These are phyloP conservation scores for Philereme vetulata DNA, from an alignment of 2,888 invertebrate genomes.

Conservation along the genomic window DNA sequence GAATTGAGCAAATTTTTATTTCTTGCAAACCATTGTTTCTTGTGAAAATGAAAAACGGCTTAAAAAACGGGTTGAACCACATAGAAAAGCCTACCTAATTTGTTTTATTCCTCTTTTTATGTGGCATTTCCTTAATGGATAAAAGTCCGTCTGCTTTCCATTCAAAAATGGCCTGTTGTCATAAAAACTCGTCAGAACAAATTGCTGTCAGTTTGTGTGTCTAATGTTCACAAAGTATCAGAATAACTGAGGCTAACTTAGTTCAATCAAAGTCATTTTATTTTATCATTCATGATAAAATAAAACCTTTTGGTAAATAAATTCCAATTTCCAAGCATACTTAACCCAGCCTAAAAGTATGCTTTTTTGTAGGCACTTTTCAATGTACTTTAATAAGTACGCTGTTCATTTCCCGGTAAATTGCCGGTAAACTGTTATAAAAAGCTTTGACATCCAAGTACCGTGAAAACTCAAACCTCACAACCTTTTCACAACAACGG, in stretches of 20 bases:
- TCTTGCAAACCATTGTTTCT: not conserved
- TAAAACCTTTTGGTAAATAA: not conserved
- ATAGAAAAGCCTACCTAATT: conserved; percentile 6
- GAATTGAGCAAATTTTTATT: too few relatives aligned
- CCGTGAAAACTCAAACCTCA: conserved; percentile 40
- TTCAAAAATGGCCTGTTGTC: not conserved
- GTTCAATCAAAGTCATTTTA: too few relatives aligned
- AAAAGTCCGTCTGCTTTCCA: conserved; percentile 5
- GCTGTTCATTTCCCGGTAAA: conserved; percentile 8
- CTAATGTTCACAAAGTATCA: not conserved
- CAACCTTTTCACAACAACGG: conserved; percentile 42
- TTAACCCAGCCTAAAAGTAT: not conserved
- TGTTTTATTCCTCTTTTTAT: conserved; percentile 7
- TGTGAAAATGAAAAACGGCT: too few relatives aligned
- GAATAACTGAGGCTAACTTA: not conserved
- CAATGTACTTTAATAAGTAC: not conserved
- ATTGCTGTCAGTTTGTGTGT: not conserved
- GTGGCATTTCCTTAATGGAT: conserved; percentile 4
- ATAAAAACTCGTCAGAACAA: conserved; percentile 6
- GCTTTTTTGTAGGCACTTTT: not conserved
- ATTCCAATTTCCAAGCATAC: not conserved
- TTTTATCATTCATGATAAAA: too few relatives aligned
- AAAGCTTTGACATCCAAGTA: conserved; percentile 29
- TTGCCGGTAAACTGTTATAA: conserved; percentile 13
- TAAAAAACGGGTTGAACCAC: not conserved